Base-by-base conservation (phyloP, 2,888 invertebrate species). In the Synanthedon tipuliformis region DNA sequence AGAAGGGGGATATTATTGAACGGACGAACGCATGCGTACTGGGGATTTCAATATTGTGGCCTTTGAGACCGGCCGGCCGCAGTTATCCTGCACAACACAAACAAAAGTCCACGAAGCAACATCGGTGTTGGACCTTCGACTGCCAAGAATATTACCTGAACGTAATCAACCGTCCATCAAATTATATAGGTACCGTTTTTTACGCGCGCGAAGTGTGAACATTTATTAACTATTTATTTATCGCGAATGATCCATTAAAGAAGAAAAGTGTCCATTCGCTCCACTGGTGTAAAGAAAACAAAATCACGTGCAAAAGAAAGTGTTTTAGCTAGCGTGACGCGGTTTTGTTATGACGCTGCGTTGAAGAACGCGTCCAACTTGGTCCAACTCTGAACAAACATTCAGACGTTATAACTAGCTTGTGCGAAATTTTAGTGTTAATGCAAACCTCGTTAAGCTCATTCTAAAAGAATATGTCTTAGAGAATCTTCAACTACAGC, bases 291-390 rank as follows among this genome's bases (percentile, higher is more conserved):
- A 72, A 73, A 71, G 70, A 61, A 72, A 78, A 76, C 73, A 75
- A 72, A 77, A 73, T 79, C 71, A 76, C 72, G 74, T 78, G 75
- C 72, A 77, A 77, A 84, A 81, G 84, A 84, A 86, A 86, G 84
- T 85, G 81, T 68, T 71, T 65, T 75, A 75, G 62, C 64, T 59
- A 81, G 78, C 81, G 78, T 83, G 78, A 81, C 81, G 69, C 62
- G 64, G 62, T 71, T 34, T 34, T 34, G 34, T 34, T 45, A 70
- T 75, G 73, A 77, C 75, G 76, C 65, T 66, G 69, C 64, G 72
- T 74, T 71, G 49, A 34, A 10, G 34, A 34, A 34, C 34, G 10
- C 34, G 34, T 34, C 34, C 34, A 34, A 34, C 10, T 2, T 1
- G 10, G 34, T 34, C 34, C 34, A 34, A 34, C 10, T 2, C 7